Percentiles rank a stretch among this genome's conserved stretches.
These are phyloP conservation scores for Sinocyclocheilus grahami DNA, from an alignment of 2,113 vertebrate genomes.

Conservation along the genomic window DNA sequence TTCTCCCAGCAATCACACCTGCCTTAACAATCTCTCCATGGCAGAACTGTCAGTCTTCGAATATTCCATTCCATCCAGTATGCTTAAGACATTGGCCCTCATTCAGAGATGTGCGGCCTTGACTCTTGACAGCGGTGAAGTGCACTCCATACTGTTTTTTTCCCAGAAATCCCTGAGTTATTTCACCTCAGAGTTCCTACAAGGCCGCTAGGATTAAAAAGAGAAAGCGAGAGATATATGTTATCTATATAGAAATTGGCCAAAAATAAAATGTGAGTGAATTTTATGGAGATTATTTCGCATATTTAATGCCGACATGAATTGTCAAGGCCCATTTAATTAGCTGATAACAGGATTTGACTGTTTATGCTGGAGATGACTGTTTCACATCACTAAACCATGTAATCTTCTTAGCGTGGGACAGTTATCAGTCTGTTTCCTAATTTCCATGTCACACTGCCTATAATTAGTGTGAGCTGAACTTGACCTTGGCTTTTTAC, in stretches of 20 bases:
- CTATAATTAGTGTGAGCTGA: slow-evolving; percentile 49
- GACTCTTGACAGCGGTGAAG: background rate
- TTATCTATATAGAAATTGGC: slow-evolving; percentile 14
- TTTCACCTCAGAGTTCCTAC: background rate
- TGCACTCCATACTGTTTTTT: background rate
- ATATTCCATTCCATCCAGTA: background rate
- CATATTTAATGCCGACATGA: slow-evolving; percentile 45
- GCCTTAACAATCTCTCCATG: background rate
- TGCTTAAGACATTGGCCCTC: background rate
- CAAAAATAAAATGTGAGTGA: slow-evolving; percentile 39
- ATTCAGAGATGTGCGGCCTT: background rate
- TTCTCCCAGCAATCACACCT: background rate
- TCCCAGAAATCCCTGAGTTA: too few relatives aligned
- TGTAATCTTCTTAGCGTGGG: slow-evolving; percentile 56
- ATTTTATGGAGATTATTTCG: slow-evolving; percentile 42
- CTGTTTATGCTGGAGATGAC: slow-evolving; percentile 51
- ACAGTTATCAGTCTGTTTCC: slow-evolving; percentile 52
- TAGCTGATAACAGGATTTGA: slow-evolving; percentile 59
- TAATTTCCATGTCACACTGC: slow-evolving; percentile 45
- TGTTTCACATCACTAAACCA: slow-evolving; percentile 58
- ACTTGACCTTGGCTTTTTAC: slow-evolving; percentile 54
- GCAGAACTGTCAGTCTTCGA: background rate
- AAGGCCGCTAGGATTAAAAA: slow-evolving; percentile 6
- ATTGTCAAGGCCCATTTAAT: slow-evolving; percentile 57
- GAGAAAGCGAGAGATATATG: background rate